Evolutionary conservation across 2,888 invertebrate genomes (phyloP).

Genomic region (Scrobipalpa atriplicella): DNA sequence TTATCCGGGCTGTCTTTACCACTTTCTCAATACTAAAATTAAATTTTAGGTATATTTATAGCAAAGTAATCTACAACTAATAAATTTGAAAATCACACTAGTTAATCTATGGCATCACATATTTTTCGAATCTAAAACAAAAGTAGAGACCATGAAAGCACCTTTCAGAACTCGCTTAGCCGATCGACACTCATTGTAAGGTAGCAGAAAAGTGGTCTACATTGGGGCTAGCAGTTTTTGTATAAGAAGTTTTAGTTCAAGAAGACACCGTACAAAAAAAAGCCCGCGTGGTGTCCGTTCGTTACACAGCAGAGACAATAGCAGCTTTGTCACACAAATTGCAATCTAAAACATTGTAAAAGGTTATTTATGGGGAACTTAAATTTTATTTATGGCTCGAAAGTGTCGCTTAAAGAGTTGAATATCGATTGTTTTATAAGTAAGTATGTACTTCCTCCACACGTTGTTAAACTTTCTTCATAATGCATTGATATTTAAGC

Average conservation of each 20-base stretch:
- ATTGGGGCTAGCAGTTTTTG: slow-evolving; percentile 40
- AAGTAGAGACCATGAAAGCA: background rate
- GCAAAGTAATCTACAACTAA: no score
- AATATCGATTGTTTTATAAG: slow-evolving; percentile 37
- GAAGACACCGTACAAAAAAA: slow-evolving; percentile 27
- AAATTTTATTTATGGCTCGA: slow-evolving; percentile 39
- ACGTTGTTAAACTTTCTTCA: background rate
- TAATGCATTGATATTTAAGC: no score
- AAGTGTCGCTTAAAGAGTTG: slow-evolving; percentile 51
- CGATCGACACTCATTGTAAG: slow-evolving; percentile 32
- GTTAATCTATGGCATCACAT: no score
- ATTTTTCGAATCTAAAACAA: no score
- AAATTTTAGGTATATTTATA: no score
- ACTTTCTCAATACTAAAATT: no score
- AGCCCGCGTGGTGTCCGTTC: slow-evolving; percentile 37
- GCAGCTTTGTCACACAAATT: slow-evolving; percentile 51
- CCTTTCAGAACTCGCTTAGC: background rate
- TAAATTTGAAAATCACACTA: no score
- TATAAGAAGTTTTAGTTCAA: slow-evolving; percentile 15
- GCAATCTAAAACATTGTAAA: slow-evolving; percentile 72
- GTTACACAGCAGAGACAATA: slow-evolving; percentile 34
- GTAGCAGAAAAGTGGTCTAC: slow-evolving; percentile 58
- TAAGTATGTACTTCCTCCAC: background rate
- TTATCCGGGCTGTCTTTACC: no score
- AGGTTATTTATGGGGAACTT: slow-evolving; percentile 53